Percentiles rank a stretch among this genome's conserved stretches.
Evolutionary conservation across 2,113 vertebrate genomes (phyloP).

Genomic region (Toxostoma redivivum): DNA sequence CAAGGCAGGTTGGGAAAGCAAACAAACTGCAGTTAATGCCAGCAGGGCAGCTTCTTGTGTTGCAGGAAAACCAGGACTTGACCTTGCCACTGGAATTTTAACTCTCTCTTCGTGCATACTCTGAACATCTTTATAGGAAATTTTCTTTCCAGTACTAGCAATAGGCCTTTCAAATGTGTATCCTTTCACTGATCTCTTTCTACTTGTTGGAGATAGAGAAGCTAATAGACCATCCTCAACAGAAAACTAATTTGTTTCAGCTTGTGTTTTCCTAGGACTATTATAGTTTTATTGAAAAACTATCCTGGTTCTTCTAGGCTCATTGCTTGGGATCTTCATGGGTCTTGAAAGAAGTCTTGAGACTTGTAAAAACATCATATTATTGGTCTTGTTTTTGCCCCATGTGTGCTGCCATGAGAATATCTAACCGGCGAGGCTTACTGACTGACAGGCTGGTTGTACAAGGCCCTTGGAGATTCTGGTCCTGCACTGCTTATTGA

Average conservation of each 20-base stretch:
- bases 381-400: neutral
- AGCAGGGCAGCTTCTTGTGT: neutral
- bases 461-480: neutral
- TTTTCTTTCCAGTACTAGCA: neutral
- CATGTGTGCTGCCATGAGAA: neutral
- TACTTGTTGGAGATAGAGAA: neutral
- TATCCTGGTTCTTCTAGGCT: neutral
- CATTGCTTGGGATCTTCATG: neutral
- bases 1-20: slow-evolving; percentile 21
- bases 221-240: neutral
- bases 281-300: neutral
- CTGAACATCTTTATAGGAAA: neutral
- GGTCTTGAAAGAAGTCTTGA: neutral
- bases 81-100: neutral
- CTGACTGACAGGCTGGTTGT: neutral
- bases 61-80: neutral
- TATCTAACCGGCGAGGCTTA: neutral
- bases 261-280: neutral
- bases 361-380: neutral
- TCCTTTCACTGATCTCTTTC: neutral
- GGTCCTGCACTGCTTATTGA: neutral
- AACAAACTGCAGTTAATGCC: neutral
- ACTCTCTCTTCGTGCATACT: neutral
- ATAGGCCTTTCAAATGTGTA: neutral
- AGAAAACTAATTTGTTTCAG: neutral